A percentile compares a stretch with the other conserved stretches of the same genome.
These are phyloP conservation scores for Uropetala carovei DNA, from an alignment of 2,888 invertebrate species.

Conservation along the genomic window DNA sequence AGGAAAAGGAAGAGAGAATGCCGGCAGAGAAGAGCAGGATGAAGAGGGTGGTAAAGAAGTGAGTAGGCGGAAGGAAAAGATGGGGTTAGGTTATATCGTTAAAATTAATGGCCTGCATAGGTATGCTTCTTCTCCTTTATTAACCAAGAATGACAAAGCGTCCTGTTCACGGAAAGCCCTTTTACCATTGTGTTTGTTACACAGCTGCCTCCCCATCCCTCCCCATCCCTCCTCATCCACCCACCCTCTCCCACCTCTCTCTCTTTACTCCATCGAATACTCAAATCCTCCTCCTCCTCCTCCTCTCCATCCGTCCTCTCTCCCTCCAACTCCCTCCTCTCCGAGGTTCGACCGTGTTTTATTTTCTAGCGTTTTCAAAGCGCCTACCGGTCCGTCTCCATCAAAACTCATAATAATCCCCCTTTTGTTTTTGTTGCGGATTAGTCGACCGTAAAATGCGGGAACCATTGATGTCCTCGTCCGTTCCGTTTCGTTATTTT, in stretches of 20 bases:
- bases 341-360: neutral
- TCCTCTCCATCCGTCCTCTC: neutral
- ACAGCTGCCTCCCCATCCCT: constrained; percentile 16
- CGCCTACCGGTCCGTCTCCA: neutral
- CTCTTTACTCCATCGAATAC: neutral
- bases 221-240: neutral
- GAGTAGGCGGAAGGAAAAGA: neutral
- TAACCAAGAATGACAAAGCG: constrained; percentile 58
- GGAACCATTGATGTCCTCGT: constrained; percentile 40
- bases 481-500: neutral
- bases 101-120: constrained; percentile 62
- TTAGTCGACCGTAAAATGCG: constrained; percentile 42
- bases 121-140: constrained; percentile 43
- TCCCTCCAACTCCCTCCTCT: too few species aligned
- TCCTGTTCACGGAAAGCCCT: constrained; percentile 48
- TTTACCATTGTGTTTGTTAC: constrained; percentile 54
- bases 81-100: constrained; percentile 59
- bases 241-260: neutral
- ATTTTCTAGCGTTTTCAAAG: neutral
- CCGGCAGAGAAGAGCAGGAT: neutral
- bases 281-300: neutral
- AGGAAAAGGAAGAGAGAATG: neutral
- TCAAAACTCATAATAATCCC: neutral
- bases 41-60: neutral
- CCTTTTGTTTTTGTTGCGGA: constrained; percentile 23